Base-by-base conservation (phyloP, 2,888 invertebrate genomes). In the Tryphoninae sp. region DNA sequence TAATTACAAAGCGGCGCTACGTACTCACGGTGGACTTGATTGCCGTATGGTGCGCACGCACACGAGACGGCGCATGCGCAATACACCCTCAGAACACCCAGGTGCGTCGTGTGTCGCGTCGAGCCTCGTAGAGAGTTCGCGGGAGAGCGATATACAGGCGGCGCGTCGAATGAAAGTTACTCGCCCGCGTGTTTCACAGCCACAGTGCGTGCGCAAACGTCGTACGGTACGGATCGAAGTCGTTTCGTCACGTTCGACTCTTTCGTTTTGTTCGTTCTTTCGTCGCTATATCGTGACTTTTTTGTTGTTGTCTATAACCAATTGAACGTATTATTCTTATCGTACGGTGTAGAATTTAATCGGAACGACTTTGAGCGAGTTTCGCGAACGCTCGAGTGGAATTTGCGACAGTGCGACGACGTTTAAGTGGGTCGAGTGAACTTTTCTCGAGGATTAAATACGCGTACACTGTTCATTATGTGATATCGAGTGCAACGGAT, bases 1-100 rank as follows among this genome's bases (percentile, higher is more conserved):
- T 85, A 84, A 85, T 85, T 82, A 85, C 80, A 84, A 84, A 84
- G 84, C 83, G 82, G 84, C 80, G 67, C 65, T 75, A 64, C 9
- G 73, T 49, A 75, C 65, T 78, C 73, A 77, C 81, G 33, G 23
- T 9, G 16, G 85, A 83, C 75, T 82, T 79, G 67, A 79, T 78
- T 69, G 73, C n/a, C 53, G 78, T 55, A 42, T 16, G 45, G n/a
- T 33, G 19, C 55, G 16, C 40, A 8, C 59, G 26, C 62, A 9
- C 58, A 45, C 11, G 64, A n/a, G 45, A 51, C 42, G n/a, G 64
- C 45, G 68, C 53, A 68, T 11, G 33, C 16, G 55, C 19, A 55
- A 53, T 55, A 67, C n/a, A 53, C 61, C 45, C 62, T 3, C 22
- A 40, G 45, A 55, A 67, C 80, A 67, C 33, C 76, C 80, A 76